Conservation (phyloP, 2,113 vertebrate genomes). For the Peromyscus polionotus region DNA sequence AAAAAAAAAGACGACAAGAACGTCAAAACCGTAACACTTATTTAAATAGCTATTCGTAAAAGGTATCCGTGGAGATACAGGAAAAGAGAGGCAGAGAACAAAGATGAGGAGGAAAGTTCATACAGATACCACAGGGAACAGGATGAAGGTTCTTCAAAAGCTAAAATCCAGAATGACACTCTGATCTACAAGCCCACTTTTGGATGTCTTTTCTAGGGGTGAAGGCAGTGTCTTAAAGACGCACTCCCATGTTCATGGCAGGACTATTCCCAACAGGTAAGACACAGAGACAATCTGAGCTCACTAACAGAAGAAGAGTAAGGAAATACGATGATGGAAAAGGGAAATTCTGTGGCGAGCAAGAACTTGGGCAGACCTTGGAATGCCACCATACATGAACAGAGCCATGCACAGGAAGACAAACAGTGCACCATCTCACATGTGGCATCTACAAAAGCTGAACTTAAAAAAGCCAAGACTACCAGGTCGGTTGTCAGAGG, state of each 20-base stretch:
- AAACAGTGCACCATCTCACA: neutral
- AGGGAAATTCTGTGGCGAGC: neutral
- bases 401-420: neutral
- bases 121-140: neutral
- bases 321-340: neutral
- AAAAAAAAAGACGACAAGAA: too few species aligned
- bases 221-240: neutral
- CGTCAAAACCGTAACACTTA: neutral
- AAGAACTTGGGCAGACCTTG: neutral
- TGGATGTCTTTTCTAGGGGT: neutral
- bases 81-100: neutral
- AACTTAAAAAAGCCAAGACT: too few species aligned
- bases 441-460: neutral
- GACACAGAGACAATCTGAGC: neutral
- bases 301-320: neutral
- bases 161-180: neutral
- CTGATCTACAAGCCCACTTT: neutral
- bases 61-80: neutral
- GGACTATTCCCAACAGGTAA: neutral
- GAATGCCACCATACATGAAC: neutral
- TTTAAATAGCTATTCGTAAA: neutral
- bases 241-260: neutral
- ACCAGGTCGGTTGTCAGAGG: too few species aligned
- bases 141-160: neutral
- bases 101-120: neutral